Evolutionary conservation across 2,888 invertebrate species (phyloP).

Genomic region (Lagria hirta): DNA sequence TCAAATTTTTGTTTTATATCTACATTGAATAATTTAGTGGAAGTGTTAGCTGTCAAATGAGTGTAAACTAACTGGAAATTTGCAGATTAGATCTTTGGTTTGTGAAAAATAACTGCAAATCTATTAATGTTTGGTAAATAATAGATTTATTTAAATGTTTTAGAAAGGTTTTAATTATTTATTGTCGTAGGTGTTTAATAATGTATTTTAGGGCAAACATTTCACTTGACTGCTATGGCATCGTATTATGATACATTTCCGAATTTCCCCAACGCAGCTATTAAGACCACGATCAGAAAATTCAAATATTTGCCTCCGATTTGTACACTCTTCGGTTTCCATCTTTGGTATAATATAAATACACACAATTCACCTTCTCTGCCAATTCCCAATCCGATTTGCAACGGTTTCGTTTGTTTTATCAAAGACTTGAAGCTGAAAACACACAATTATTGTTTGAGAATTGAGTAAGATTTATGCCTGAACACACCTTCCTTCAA

Average conservation of each 20-base stretch:
- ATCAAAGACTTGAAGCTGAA: conserved; percentile 30
- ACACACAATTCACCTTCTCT: conserved; percentile 11
- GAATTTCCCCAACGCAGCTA: conserved; percentile 12
- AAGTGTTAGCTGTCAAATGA: too few species aligned
- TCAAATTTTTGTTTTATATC: too few species aligned
- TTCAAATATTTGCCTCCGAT: conserved; percentile 38
- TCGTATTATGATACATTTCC: conserved; percentile 1
- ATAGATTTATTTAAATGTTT: too few species aligned
- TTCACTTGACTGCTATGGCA: conserved; percentile 11
- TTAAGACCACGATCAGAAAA: conserved; percentile 19
- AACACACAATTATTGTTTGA: conserved; percentile 15
- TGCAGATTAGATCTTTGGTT: too few species aligned
- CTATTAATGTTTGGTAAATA: too few species aligned
- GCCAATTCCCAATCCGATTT: conserved; percentile 47
- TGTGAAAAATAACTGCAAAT: too few species aligned
- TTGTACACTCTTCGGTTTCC: conserved; percentile 38
- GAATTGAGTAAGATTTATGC: background rate
- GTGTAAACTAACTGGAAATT: too few species aligned
- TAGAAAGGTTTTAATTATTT: too few species aligned
- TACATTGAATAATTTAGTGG: too few species aligned
- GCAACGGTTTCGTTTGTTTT: conserved; percentile 46
- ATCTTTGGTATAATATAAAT: conserved; percentile 30
- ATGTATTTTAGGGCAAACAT: conserved; percentile 9
- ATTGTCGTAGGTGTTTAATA: too few species aligned
- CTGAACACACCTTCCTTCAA: background rate